Base-by-base conservation (phyloP, 2,888 invertebrate species). In the Byasa hedistus region DNA sequence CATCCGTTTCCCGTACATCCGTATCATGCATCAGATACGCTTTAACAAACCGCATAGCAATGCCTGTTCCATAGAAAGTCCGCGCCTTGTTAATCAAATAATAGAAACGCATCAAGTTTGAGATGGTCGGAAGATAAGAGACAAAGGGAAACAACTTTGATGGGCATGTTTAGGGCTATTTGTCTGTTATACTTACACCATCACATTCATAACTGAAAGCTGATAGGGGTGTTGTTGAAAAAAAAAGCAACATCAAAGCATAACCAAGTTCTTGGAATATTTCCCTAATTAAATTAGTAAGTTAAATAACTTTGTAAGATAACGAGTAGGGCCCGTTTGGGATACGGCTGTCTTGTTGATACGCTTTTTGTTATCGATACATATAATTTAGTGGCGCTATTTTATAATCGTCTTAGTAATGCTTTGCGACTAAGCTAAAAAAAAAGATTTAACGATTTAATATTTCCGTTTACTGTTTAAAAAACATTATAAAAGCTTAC, bases 251-350 rank as follows among this genome's bases (percentile, higher is more conserved):
- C 65, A 36, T 32, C 59, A 56, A 21, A 69, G 62, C 70, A 74
- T 72, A 75, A 74, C 73, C 56, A 69, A 70, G 69, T 83, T 83
- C 82, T 70, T 69, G 71, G 81, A 82, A 82, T 63, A 66, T 69
- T 70, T 68, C 71, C 70, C 75, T 79, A 78, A 81, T 81, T 79
- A 75, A 78, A 82, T 83, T 78, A 79, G 77, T 73, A 76, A 75
- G 75, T 75, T 76, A 78, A 79, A 78, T 76, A 77, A 73, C 72
- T n/a, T 72, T 71, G 69, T 48, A 68, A 77, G 81, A 81, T 82
- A 81, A 79, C 73, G 69, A 69, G 61, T 65, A 39, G 70, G 68
- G 68, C 64, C 68, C 65, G 55, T 68, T 70, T 48, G 48, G 69
- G 65, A 69, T 65, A 68, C 58, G 56, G 10, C 57, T 71, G 71